A percentile compares a stretch with the other conserved stretches of the same genome.
These are phyloP conservation scores for Phrynosoma blainvillii DNA, from an alignment of 2,113 vertebrate genomes.

Conservation along the genomic window DNA sequence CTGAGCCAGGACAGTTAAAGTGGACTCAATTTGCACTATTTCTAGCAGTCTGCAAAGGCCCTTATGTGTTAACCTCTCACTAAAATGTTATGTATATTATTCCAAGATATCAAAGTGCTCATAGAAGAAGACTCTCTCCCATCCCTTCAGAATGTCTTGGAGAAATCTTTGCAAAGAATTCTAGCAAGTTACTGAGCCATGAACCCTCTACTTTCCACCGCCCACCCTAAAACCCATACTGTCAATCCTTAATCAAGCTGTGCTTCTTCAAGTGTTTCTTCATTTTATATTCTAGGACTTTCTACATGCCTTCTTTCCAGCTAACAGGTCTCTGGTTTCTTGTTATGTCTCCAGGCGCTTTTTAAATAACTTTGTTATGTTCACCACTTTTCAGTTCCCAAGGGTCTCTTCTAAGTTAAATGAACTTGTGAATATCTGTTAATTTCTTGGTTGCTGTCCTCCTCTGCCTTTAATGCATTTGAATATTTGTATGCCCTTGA, in stretches of 20 bases:
- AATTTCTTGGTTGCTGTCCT: conserved; percentile 63
- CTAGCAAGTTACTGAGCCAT: conserved; percentile 46
- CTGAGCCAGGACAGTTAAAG: too few species aligned
- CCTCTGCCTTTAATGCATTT: conserved; percentile 50
- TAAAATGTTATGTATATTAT: conserved; percentile 28
- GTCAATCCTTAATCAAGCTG: conserved; percentile 70
- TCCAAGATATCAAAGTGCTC: conserved; percentile 34
- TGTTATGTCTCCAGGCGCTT: conserved; percentile 68
- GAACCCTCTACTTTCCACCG: conserved; percentile 23
- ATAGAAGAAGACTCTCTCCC: conserved; percentile 10
- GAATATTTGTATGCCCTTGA: conserved; percentile 46
- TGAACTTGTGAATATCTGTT: conserved; percentile 66
- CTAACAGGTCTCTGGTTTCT: conserved; percentile 61
- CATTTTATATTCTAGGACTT: conserved; percentile 66
- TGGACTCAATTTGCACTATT: too few species aligned
- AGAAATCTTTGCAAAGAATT: conserved; percentile 52
- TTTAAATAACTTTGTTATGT: conserved; percentile 62
- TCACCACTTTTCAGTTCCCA: conserved; percentile 64
- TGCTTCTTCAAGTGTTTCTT: conserved; percentile 65
- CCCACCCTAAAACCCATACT: conserved; percentile 24
- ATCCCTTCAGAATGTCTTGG: conserved; percentile 9
- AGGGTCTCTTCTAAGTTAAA: conserved; percentile 69
- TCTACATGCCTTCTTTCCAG: conserved; percentile 61
- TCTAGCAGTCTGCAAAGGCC: too few species aligned
- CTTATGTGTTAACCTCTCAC: conserved; percentile 33